Conservation (phyloP, 2,113 vertebrate genomes). For the Ophthalmotilapia sp. region DNA sequence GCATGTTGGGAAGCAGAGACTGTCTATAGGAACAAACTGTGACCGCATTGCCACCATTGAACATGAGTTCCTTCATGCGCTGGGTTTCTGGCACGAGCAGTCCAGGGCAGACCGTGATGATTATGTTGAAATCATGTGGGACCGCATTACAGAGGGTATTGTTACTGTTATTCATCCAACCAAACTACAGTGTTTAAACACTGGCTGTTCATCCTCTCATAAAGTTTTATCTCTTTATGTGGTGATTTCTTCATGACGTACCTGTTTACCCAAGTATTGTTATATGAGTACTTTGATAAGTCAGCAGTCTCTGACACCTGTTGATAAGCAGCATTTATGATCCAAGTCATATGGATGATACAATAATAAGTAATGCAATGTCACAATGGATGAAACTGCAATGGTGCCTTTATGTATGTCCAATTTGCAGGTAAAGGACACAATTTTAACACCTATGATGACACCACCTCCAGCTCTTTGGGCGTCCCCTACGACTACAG, state of each 20-base stretch:
- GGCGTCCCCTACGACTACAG: slow-evolving; percentile 88
- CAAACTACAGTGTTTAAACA: background rate
- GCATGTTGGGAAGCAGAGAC: slow-evolving; percentile 68
- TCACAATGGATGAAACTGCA: background rate
- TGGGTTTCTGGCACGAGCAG: slow-evolving; percentile 95
- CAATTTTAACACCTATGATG: slow-evolving; percentile 82
- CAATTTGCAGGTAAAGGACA: slow-evolving; percentile 51
- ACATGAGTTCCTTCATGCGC: slow-evolving; percentile 85
- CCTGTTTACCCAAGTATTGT: background rate
- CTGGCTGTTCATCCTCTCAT: background rate
- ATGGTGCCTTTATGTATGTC: background rate
- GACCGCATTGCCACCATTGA: slow-evolving; percentile 81
- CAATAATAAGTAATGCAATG: background rate
- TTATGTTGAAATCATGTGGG: slow-evolving; percentile 81
- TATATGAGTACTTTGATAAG: background rate
- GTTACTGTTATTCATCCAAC: background rate
- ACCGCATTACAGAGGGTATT: slow-evolving; percentile 79
- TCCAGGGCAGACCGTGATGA: slow-evolving; percentile 85
- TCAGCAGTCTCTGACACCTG: background rate
- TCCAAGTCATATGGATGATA: background rate
- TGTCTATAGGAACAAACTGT: slow-evolving; percentile 83
- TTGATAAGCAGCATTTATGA: background rate
- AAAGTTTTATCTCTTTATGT: background rate
- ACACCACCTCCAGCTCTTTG: slow-evolving; percentile 71
- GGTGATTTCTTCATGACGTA: background rate